Percentiles rank a stretch among this genome's conserved stretches.
Evolutionary conservation across 2,888 invertebrate species (phyloP).

Genomic region (Laothoe populi): DNA sequence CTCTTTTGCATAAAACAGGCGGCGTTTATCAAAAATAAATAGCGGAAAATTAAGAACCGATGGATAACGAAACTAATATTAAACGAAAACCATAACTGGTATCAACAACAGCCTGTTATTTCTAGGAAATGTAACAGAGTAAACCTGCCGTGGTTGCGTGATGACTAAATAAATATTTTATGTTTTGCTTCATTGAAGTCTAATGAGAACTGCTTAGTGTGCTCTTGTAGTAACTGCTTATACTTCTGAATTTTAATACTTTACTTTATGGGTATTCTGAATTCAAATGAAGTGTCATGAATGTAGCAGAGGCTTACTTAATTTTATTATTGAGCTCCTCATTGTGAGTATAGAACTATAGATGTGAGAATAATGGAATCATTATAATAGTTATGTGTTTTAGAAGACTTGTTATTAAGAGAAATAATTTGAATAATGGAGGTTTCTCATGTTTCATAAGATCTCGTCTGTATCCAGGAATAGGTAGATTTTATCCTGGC

Average conservation of each 20-base stretch:
- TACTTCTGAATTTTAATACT: too few species aligned
- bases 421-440: too few species aligned
- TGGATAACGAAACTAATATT: not conserved
- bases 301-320: too few species aligned
- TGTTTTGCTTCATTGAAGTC: not conserved
- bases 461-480: too few species aligned
- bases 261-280: too few species aligned
- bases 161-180: not conserved
- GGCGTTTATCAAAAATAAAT: slow-evolving; percentile 7
- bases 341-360: too few species aligned
- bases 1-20: not conserved
- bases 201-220: not conserved
- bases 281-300: too few species aligned
- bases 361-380: too few species aligned
- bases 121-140: not conserved
- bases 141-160: not conserved
- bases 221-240: not conserved
- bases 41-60: not conserved
- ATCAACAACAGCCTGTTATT: not conserved
- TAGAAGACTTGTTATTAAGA: too few species aligned
- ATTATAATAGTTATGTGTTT: too few species aligned
- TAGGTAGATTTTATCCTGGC: too few species aligned
- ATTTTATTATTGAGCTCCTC: too few species aligned
- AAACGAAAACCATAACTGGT: not conserved
- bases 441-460: not conserved